Evolutionary conservation across 1,140 invertebrate genomes (phyloP).

Genomic region (Pseudomyrmex pallidus): DNA sequence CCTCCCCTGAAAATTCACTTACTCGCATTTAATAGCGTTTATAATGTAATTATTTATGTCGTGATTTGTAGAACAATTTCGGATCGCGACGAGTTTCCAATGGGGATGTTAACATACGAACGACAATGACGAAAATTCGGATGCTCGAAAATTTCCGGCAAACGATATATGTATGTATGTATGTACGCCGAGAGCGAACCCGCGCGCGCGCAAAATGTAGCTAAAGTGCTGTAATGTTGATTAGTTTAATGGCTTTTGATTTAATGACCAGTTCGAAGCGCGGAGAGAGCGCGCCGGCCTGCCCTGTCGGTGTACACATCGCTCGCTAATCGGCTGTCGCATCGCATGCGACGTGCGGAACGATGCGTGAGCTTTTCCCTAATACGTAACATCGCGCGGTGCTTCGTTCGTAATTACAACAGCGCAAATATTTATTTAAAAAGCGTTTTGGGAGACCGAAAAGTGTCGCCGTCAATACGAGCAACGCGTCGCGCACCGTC

Average conservation of each 20-base stretch:
- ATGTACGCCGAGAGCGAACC: no score
- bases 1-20: not conserved
- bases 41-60: not conserved
- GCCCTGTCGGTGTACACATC: slow-evolving; percentile 4
- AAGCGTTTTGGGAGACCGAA: slow-evolving; percentile 45
- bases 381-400: slow-evolving; percentile 30
- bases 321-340: slow-evolving; percentile 62
- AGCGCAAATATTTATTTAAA: slow-evolving; percentile 69
- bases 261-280: slow-evolving; percentile 60
- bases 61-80: not conserved
- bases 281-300: slow-evolving; percentile 13
- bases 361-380: slow-evolving; percentile 53
- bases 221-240: slow-evolving; percentile 60
- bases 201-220: not conserved
- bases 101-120: not conserved
- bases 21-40: not conserved
- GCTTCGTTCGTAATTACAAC: slow-evolving; percentile 66
- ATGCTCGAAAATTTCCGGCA: slow-evolving; percentile 29
- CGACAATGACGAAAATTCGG: slow-evolving; percentile 44
- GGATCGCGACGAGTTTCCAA: not conserved
- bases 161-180: not conserved
- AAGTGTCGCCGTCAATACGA: not conserved
- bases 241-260: slow-evolving; percentile 73
- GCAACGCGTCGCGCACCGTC: not conserved
- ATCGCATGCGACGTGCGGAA: slow-evolving; percentile 67